Evolutionary conservation across 2,888 invertebrate species (phyloP), one percentile per base, ranked within the genome.

Genomic region (Petrophora chlorosata): DNA sequence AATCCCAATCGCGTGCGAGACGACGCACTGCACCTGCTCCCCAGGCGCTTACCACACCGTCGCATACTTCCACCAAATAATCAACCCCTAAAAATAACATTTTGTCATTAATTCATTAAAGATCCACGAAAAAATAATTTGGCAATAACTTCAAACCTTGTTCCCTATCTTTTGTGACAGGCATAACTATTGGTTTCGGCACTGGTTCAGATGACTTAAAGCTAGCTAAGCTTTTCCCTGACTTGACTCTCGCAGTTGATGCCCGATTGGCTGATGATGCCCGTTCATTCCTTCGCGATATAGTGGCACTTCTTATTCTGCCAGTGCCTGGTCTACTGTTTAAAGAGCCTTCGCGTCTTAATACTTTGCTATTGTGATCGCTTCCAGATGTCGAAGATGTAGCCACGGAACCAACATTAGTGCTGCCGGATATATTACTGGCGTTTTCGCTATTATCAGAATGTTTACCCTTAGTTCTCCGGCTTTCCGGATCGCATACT

Each of bases 11-110:
- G 56, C 94, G 93, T 64, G 96, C 95, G 29, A 97, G 92, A 61
- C 95, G 95, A 23, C 95, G 92, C 17, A 97, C 90, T 0, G 97
- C 96, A n/a, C 96, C 96, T 65, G 96, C 95, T 0, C 97, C 97
- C 87, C 96, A 97, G 15, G 97, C 93, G 73, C 96, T 97, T 14
- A 97, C 92, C 61, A 94, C 93, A 42, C 95, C 93, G 16, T 96
- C 96, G 65, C 94, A 94, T 46, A 97, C 96, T 91, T 97, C 97
- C 19, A 97, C 95, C 55, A 97, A 88, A 79, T 96, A 97, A 87
- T 97, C 97, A n/a, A 96, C 95, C 47, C 97, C 95, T 94, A 62
- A 58, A 77, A 63, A 34, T 42, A 46, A 56, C 17, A 32, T 42
- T 26, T 23, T n/a, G 39, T 40, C 28, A 34, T 32, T 32, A 42